Evolutionary conservation across 2,113 vertebrate genomes (phyloP).

Genomic region (cattle (Bos taurus)): DNA sequence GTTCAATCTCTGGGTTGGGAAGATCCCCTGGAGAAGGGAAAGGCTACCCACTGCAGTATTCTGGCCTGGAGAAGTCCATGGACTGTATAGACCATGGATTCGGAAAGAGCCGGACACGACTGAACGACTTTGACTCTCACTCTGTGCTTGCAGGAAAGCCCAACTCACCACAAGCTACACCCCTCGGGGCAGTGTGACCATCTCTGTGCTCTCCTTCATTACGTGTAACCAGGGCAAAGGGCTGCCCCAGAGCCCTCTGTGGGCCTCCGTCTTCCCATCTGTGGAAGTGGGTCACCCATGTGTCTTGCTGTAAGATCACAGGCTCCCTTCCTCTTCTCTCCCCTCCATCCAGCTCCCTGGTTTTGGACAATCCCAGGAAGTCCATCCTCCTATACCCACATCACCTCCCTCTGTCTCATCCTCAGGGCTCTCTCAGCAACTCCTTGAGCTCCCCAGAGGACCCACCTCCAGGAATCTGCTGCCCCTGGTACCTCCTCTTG

Average conservation of each 20-base stretch:
- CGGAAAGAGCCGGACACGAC: neutral
- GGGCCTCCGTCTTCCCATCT: neutral
- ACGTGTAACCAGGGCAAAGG: too few relatives aligned
- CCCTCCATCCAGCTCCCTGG: neutral
- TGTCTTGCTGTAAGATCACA: neutral
- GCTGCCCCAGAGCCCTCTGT: too few relatives aligned
- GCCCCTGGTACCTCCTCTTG: neutral
- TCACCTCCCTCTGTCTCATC: neutral
- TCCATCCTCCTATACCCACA: neutral
- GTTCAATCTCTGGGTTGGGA: neutral
- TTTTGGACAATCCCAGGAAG: neutral
- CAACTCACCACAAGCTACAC: too few relatives aligned
- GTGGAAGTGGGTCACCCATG: neutral
- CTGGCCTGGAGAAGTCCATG: neutral
- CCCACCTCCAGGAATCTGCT: neutral
- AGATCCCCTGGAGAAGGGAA: neutral
- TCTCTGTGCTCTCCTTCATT: rapidly evolving
- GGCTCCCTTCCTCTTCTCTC: neutral
- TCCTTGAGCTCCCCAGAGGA: neutral
- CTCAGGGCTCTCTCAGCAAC: neutral
- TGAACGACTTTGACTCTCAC: neutral
- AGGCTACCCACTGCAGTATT: neutral
- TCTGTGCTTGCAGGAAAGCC: neutral
- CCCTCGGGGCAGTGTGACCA: rapidly evolving
- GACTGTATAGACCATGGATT: neutral